Base-by-base conservation (phyloP, 2,113 vertebrate species). In the Muntiacus reevesi region DNA sequence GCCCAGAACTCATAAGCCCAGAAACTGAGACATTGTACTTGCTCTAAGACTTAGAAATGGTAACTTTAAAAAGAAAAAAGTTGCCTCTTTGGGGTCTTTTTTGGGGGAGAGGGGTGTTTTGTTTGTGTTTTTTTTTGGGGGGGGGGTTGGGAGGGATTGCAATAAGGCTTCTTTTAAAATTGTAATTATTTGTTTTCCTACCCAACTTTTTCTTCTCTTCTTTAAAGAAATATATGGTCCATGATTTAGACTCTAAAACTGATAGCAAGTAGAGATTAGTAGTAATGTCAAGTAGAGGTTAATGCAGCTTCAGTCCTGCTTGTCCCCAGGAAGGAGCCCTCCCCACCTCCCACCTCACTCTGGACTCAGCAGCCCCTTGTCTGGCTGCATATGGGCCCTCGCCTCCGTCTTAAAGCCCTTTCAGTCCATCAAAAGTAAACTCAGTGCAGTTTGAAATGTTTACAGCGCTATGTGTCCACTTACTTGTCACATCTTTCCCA, bases 11-110 rank as follows among this genome's bases (percentile, higher is more conserved):
- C 87, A 40, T 55, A 89, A 57, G 36, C 88, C 62, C 83, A 47
- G 60, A 84, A 40, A 89, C 47, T 64, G 55, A 74, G 40, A 57
- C 28, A 47, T 6, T 62, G 1, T n/a, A 76, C 45, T 87, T 96
- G 50, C 52, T 92, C 60, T 88, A 85, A 79, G 40, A 95, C 85
- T 91, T 54, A 96, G 76, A 91, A 91, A 83, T 55, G 45, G 15
- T 79, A 47, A 94, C 30, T 83, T 81, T 45, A 57, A 74, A 64
- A 62, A 55, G 47, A 84, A 78, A 94, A 83, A 54, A 30, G 25
- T 23, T 78, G 19, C 88, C 79, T 14, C 54, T 45, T 79, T 14
- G 23, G n/a, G 28, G 5, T 71, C 17, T 81, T 81, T 47, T 17
- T 2, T 47, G 8, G 9, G 33, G 33, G 17, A 8, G 8, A 8